Percentiles rank a stretch among this genome's conserved stretches.
Evolutionary conservation across 2,888 invertebrate genomes (phyloP).

Genomic region (Tachina lurida): DNA sequence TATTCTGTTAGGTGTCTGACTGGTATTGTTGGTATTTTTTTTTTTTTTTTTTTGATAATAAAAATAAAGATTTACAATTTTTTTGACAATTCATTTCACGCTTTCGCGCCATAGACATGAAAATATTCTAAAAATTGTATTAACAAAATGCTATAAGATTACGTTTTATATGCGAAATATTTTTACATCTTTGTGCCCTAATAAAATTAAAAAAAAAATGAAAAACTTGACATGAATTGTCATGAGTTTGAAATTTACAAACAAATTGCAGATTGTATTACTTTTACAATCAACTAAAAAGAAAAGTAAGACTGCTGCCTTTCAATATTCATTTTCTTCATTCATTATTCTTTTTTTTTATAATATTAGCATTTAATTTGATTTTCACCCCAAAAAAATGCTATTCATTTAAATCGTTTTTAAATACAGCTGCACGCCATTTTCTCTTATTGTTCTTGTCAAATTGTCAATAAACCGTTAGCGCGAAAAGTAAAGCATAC

Average conservation of each 20-base stretch:
- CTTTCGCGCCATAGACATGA: conserved; percentile 67
- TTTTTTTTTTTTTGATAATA: conserved; percentile 11
- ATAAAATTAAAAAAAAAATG: conserved; percentile 7
- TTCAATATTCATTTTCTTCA: background rate
- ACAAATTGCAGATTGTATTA: conserved; percentile 59
- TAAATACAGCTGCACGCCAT: conserved; percentile 48
- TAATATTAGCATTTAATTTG: conserved; percentile 68
- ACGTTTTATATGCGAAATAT: conserved; percentile 20
- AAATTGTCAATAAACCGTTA: conserved; percentile 37
- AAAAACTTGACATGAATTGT: conserved; percentile 66
- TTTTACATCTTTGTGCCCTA: background rate
- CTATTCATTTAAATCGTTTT: conserved; percentile 54
- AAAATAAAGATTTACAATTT: conserved; percentile 43
- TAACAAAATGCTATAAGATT: conserved; percentile 27
- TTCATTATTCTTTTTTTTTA: background rate
- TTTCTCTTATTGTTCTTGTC: conserved; percentile 23
- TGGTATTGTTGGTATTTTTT: conserved; percentile 1
- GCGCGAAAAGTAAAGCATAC: conserved; percentile 19
- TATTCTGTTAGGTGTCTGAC: background rate
- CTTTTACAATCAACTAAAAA: conserved; percentile 22
- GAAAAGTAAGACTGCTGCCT: background rate
- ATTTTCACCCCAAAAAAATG: conserved; percentile 38
- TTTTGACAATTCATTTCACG: conserved; percentile 70
- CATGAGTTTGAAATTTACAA: conserved; percentile 70
- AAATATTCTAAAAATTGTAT: conserved; percentile 39